A percentile compares a stretch with the other conserved stretches of the same genome.
Conservation (phyloP, 2,888 invertebrate genomes). For the Phania funesta region DNA sequence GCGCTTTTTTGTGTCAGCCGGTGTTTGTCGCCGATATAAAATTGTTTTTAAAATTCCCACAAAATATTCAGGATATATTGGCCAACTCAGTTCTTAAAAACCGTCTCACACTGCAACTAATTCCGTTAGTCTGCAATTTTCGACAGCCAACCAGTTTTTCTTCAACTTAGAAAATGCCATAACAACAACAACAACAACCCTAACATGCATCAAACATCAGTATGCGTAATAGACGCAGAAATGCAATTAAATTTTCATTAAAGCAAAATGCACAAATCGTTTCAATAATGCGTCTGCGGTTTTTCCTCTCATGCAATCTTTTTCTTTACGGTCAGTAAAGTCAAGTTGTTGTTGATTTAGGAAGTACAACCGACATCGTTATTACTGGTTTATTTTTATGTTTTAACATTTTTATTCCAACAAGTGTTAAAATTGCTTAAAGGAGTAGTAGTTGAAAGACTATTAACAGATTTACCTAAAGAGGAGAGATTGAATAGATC, state of each 20-base stretch:
- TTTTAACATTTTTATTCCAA: conserved; percentile 26
- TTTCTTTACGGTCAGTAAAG: conserved; percentile 36
- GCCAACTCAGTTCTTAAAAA: conserved; percentile 11
- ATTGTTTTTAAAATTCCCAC: background rate
- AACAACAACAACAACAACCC: background rate
- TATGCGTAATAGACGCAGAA: conserved; percentile 58
- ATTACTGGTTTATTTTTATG: conserved; percentile 10
- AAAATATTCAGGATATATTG: background rate
- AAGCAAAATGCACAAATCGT: conserved; percentile 39
- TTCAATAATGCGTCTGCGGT: conserved; percentile 56
- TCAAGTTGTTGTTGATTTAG: conserved; percentile 38
- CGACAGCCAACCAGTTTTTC: conserved; percentile 31
- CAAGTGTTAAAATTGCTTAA: conserved; percentile 59
- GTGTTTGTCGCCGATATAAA: background rate
- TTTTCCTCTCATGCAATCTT: conserved; percentile 7
- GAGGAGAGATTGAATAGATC: conserved; percentile 29
- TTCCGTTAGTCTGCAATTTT: conserved; percentile 1
- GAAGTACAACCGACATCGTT: conserved; percentile 11
- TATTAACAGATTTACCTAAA: conserved; percentile 44
- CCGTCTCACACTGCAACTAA: background rate
- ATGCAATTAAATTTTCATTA: conserved; percentile 64
- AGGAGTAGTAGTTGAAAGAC: conserved; percentile 44
- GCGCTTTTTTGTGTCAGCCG: too few species aligned
- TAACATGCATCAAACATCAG: background rate
- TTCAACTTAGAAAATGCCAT: background rate